Base-by-base conservation (phyloP, 92 coral and sea anemone species). In the Siderastrea radians region DNA sequence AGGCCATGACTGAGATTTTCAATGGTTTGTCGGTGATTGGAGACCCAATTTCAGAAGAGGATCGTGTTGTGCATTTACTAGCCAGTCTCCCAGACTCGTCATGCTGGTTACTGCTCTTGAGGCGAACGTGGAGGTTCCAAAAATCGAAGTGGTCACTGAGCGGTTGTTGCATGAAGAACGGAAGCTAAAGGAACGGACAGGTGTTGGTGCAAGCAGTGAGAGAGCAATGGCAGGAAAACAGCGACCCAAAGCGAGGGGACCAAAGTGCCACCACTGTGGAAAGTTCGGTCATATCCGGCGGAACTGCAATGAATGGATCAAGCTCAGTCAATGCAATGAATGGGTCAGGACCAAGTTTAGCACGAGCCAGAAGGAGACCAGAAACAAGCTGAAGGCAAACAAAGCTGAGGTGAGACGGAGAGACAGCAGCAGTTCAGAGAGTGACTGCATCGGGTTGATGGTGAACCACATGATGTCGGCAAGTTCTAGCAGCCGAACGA, bases 21-120 rank as follows among this genome's bases (percentile, higher is more conserved):
- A n/a, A n/a, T n/a, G n/a, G n/a, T n/a, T n/a, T n/a, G n/a, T n/a
- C n/a, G n/a, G n/a, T n/a, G n/a, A n/a, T n/a, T n/a, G n/a, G n/a
- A n/a, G n/a, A n/a, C n/a, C n/a, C n/a, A n/a, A n/a, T n/a, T n/a
- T n/a, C n/a, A n/a, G n/a, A n/a, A n/a, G n/a, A n/a, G n/a, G n/a
- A n/a, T n/a, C n/a, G n/a, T n/a, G n/a, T n/a, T n/a, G n/a, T n/a
- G n/a, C n/a, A n/a, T n/a, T n/a, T n/a, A n/a, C n/a, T n/a, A n/a
- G n/a, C n/a, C n/a, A n/a, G n/a, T n/a, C n/a, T n/a, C n/a, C n/a
- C n/a, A n/a, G n/a, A 89, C 55, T 78, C 87, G 49, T 86, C 71
- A 93, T 90, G 92, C 92, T 93, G 13, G 96, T 93, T 61, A 93
- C 94, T 19, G 96, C 96, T 16, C 77, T 93, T n/a, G 96, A 93